Evolutionary conservation across 2,888 invertebrate genomes (phyloP).

Genomic region (Conus canariensis): DNA sequence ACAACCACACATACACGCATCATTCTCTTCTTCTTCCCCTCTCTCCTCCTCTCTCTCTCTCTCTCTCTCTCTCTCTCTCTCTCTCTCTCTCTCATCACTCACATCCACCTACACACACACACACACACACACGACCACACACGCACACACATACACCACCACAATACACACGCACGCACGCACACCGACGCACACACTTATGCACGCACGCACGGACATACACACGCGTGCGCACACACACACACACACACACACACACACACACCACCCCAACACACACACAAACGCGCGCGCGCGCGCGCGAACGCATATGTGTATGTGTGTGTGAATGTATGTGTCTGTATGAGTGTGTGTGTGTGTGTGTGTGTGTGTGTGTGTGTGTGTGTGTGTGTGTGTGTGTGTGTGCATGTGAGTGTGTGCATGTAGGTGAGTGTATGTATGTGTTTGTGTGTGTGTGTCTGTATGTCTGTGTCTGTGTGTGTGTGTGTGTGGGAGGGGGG

Average conservation of each 20-base stretch:
- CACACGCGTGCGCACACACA: neutral
- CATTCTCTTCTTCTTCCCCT: no score
- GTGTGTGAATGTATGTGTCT: slow-evolving; percentile 5
- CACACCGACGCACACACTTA: no score
- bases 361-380: no score
- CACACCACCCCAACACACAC: neutral
- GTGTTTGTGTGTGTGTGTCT: neutral
- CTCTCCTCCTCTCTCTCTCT: no score
- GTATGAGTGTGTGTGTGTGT: slow-evolving; percentile 16
- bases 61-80: no score
- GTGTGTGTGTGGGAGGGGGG: neutral
- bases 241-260: neutral
- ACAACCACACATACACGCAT: no score
- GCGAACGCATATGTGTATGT: neutral
- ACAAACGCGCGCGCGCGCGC: neutral
- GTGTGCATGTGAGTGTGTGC: neutral
- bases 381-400: neutral
- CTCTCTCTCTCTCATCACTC: no score
- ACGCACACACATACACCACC: no score
- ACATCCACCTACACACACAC: no score
- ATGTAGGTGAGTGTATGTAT: neutral
- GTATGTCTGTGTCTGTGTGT: neutral
- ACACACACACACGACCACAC: no score
- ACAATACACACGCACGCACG: no score
- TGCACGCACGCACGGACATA: no score